A percentile compares a stretch with the other conserved stretches of the same genome.
phyloP scores from a whole-genome alignment of 2,888 invertebrate genomes.

The Pyrrhia umbra region DNA sequence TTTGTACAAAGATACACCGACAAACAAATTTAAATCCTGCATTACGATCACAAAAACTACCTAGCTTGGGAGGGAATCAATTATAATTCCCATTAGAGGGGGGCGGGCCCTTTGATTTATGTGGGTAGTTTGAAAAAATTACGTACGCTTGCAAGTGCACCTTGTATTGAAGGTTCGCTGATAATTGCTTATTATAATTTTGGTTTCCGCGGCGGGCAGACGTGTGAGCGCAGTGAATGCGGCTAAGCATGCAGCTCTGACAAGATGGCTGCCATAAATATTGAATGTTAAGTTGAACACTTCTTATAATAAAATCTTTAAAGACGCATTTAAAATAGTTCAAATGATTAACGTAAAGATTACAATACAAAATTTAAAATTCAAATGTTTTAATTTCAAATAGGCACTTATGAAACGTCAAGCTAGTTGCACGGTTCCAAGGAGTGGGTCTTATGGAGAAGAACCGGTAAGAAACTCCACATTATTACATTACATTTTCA shows the following conservation, averaged over 20 bases:
- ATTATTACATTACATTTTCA: too few relatives aligned
- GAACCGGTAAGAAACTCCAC: too few relatives aligned
- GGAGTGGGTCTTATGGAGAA: too few relatives aligned
- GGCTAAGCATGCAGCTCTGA: slow-evolving; percentile 19
- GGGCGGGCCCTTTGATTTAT: slow-evolving; percentile 77
- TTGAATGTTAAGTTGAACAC: too few relatives aligned
- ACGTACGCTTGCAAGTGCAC: slow-evolving; percentile 61
- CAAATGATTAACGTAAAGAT: too few relatives aligned
- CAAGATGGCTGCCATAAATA: neutral
- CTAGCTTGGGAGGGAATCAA: slow-evolving; percentile 76
- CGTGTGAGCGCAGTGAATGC: slow-evolving; percentile 35
- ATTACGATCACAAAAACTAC: slow-evolving; percentile 66
- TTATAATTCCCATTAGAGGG: slow-evolving; percentile 81
- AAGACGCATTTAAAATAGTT: too few relatives aligned
- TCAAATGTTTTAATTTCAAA: too few relatives aligned
- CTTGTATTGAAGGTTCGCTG: slow-evolving; percentile 59
- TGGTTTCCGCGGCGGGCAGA: slow-evolving; percentile 44
- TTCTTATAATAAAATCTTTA: too few relatives aligned
- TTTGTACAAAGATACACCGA: slow-evolving; percentile 57
- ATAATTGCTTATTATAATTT: slow-evolving; percentile 62
- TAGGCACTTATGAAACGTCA: too few relatives aligned
- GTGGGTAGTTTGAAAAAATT: slow-evolving; percentile 63
- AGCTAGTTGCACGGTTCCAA: too few relatives aligned
- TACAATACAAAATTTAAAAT: too few relatives aligned
- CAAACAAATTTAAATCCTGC: slow-evolving; percentile 62